phyloP scores from a whole-genome alignment of 2,113 vertebrate genomes.

The Stictonetta naevosa region DNA sequence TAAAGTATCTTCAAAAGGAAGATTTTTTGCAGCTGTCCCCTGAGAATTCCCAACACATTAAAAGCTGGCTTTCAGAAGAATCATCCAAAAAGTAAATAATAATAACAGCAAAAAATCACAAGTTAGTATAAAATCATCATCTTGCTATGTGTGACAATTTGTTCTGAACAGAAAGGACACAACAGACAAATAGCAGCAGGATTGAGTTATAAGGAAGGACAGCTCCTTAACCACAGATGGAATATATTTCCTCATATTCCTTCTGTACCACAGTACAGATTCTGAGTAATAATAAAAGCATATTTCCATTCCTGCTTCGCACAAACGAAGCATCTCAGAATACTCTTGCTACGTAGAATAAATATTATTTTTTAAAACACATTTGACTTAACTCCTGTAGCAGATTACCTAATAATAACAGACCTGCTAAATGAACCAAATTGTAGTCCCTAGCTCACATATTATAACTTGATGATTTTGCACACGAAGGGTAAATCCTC shows the following conservation, averaged over 20 bases:
- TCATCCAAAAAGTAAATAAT: slow-evolving; percentile 54
- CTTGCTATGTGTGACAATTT: slow-evolving; percentile 73
- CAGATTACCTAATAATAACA: neutral
- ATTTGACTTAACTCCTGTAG: neutral
- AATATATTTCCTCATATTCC: slow-evolving; percentile 74
- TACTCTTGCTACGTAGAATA: neutral
- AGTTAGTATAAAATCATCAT: slow-evolving; percentile 67
- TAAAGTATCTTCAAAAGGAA: slow-evolving; percentile 22
- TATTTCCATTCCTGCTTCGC: slow-evolving; percentile 38
- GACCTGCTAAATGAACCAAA: slow-evolving; percentile 8
- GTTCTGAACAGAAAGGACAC: slow-evolving; percentile 73
- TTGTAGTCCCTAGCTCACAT: neutral
- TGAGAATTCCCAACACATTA: slow-evolving; percentile 11
- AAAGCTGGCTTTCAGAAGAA: slow-evolving; percentile 25
- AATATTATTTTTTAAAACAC: neutral
- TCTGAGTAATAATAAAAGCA: slow-evolving; percentile 31
- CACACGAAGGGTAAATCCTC: neutral
- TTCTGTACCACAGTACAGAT: slow-evolving; percentile 38
- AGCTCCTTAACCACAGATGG: slow-evolving; percentile 73
- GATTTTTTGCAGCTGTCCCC: neutral
- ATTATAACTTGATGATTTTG: neutral
- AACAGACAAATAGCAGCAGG: slow-evolving; percentile 75
- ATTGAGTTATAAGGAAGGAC: slow-evolving; percentile 73
- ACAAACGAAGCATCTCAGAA: slow-evolving; percentile 14
- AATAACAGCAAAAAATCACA: slow-evolving; percentile 60